Percentiles rank a stretch among this genome's conserved stretches.
Conservation (phyloP, 2,113 vertebrate genomes). For the Antechinus flavipes region DNA sequence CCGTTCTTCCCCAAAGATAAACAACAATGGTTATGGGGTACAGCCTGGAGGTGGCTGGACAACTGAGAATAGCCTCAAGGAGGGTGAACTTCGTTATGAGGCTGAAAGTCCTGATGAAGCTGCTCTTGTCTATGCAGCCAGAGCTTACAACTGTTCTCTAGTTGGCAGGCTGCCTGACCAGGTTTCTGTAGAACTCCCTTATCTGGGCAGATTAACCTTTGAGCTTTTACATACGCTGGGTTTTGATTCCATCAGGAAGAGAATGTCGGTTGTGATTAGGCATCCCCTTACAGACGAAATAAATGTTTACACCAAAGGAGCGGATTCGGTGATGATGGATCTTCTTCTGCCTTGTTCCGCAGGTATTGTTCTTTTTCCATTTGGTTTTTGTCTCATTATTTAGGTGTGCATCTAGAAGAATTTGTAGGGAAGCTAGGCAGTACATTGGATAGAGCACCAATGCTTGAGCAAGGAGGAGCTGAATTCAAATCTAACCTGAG, state of each 20-base stretch:
- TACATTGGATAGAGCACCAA: not conserved
- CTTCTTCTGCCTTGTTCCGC: conserved; percentile 90
- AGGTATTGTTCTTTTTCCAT: conserved; percentile 78
- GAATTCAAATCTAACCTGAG: not conserved
- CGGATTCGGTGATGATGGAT: conserved; percentile 96
- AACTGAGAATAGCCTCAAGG: conserved; percentile 65
- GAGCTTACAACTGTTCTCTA: conserved; percentile 94
- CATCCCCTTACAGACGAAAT: conserved; percentile 96
- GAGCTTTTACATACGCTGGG: conserved; percentile 96
- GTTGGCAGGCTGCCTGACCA: conserved; percentile 94
- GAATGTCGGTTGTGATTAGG: conserved; percentile 97
- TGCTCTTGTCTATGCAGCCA: conserved; percentile 95
- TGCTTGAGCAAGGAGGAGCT: not conserved
- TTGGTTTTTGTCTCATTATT: not conserved
- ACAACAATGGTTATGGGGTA: conserved; percentile 80
- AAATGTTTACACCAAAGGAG: conserved; percentile 97
- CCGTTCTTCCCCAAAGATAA: conserved; percentile 16
- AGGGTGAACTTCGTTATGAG: conserved; percentile 93
- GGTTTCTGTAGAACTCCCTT: conserved; percentile 94
- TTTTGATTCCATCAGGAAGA: conserved; percentile 95
- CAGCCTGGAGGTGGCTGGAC: conserved; percentile 73
- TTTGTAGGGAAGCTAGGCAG: not conserved
- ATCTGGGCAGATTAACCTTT: conserved; percentile 93
- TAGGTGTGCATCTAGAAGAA: not conserved
- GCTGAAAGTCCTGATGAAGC: conserved; percentile 97